These are phyloP conservation scores for Caenorhabditis brenneri DNA, from an alignment of 1,140 invertebrate genomes.

Conservation along the genomic window DNA sequence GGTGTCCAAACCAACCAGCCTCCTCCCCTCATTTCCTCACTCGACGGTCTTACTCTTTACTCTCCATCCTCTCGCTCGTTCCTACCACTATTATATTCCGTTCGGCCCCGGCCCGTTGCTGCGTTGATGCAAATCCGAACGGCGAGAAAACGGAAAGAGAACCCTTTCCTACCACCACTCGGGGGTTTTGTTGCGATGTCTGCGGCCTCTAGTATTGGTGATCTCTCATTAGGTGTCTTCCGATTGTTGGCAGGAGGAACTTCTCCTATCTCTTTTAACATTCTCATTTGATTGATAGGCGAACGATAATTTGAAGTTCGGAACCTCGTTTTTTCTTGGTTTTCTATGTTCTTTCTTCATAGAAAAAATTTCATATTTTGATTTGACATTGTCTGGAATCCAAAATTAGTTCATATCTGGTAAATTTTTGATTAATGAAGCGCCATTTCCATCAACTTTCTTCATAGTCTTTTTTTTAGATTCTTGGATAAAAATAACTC, in stretches of 20 bases:
- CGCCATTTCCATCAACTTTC: too few species aligned
- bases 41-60: slow-evolving; percentile 36
- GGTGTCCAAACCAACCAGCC: slow-evolving; percentile 1
- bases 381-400: too few species aligned
- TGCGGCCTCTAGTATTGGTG: not conserved
- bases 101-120: not conserved
- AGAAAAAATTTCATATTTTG: too few species aligned
- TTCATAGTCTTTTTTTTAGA: too few species aligned
- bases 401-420: too few species aligned
- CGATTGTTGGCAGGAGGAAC: not conserved
- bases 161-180: not conserved
- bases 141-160: not conserved
- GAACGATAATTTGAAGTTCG: not conserved
- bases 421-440: too few species aligned
- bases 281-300: slow-evolving; percentile 10
- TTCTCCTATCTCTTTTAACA: slow-evolving; percentile 4
- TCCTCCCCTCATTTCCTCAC: not conserved
- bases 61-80: not conserved
- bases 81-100: not conserved
- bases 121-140: slow-evolving; percentile 37
- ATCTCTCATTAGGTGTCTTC: not conserved
- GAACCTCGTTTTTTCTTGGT: not conserved
- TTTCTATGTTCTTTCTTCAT: not conserved
- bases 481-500: too few species aligned
- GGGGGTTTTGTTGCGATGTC: slow-evolving; percentile 13